A percentile compares a stretch with the other conserved stretches of the same genome.
These are phyloP conservation scores for Cladorhizidae sp. DNA, from an alignment of 37 sponge, comb jelly and placozoan genomes.

Conservation along the genomic window DNA sequence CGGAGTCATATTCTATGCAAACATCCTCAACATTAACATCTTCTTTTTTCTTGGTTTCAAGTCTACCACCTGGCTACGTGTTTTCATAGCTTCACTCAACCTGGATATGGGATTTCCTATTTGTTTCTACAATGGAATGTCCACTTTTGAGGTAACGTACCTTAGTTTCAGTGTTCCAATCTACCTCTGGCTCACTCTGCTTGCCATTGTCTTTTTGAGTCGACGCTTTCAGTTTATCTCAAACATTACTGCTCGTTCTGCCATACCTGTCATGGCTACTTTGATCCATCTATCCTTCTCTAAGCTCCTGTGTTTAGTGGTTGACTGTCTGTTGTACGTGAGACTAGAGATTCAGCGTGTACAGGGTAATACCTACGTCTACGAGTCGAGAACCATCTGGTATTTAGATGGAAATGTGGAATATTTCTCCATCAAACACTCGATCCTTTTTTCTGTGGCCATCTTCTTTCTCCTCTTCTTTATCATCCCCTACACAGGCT, in stretches of 20 bases:
- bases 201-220: background rate
- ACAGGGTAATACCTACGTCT: background rate
- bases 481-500: conserved; percentile 9
- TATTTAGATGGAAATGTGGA: conserved; percentile 15
- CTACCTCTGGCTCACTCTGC: conserved; percentile 13
- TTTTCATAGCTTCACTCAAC: conserved; percentile 36
- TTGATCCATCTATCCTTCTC: conserved; percentile 34
- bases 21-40: conserved; percentile 6
- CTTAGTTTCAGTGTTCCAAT: conserved; percentile 18
- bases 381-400: background rate
- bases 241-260: background rate
- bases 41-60: background rate
- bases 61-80: background rate
- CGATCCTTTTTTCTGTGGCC: background rate
- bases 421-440: background rate
- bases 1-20: conserved; percentile 46
- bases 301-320: conserved; percentile 20
- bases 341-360: background rate
- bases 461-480: conserved; percentile 5
- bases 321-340: conserved; percentile 1
- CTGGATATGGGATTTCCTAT: conserved; percentile 24
- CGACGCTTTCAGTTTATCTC: background rate
- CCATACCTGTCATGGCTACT: conserved; percentile 39
- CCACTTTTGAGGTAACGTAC: background rate
- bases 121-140: conserved; percentile 41